These are phyloP conservation scores for Drosophila anomelani DNA, from an alignment of 2,888 invertebrate species.

Conservation along the genomic window DNA sequence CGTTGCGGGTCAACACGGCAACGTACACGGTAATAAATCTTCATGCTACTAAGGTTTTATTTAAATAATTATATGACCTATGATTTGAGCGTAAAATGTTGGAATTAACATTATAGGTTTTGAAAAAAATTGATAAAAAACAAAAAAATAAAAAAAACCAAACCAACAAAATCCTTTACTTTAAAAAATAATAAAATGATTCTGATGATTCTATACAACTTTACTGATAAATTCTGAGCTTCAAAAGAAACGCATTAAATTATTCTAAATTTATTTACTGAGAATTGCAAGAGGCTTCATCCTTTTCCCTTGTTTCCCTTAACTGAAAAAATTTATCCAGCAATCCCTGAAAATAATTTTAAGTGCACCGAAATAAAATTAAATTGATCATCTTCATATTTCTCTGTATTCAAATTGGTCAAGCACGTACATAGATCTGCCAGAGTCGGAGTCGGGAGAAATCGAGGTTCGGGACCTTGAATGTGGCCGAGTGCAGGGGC, in stretches of 20 bases:
- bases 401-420: conserved; percentile 61
- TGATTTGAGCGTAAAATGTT: too few relatives aligned
- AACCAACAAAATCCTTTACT: too few relatives aligned
- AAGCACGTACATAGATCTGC: conserved; percentile 75
- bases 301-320: background rate
- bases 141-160: too few relatives aligned
- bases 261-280: background rate
- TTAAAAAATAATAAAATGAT: too few relatives aligned
- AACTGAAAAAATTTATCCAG: too few relatives aligned
- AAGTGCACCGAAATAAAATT: conserved; percentile 2
- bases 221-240: background rate
- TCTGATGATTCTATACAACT: background rate
- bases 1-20: conserved; percentile 68
- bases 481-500: conserved; percentile 47
- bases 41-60: background rate
- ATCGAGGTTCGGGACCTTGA: conserved; percentile 79
- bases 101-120: background rate
- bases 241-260: too few relatives aligned
- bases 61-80: background rate
- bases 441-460: conserved; percentile 63
- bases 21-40: conserved; percentile 7
- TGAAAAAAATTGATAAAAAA: too few relatives aligned
- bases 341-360: background rate
- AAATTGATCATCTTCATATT: conserved; percentile 4
- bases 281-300: background rate